phyloP scores from a whole-genome alignment of 2,113 vertebrate species.

The Hydropotes inermis region DNA sequence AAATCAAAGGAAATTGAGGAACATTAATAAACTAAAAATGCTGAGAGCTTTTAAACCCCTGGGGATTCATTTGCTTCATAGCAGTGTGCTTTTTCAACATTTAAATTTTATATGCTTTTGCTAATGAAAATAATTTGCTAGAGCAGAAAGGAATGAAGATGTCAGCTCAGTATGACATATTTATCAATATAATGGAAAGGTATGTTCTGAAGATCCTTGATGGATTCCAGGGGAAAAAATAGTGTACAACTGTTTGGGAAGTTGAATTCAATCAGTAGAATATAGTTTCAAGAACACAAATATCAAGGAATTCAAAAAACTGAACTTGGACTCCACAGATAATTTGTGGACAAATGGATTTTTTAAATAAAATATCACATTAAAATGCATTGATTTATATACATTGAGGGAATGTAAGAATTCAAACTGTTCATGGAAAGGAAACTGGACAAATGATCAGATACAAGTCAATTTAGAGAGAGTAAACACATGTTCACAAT shows the following conservation, averaged over 20 bases:
- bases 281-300: not conserved
- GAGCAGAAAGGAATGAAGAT: conserved; percentile 53
- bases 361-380: not conserved
- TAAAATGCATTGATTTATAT: not conserved
- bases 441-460: not conserved
- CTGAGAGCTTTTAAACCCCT: conserved; percentile 49
- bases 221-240: not conserved
- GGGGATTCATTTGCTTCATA: conserved; percentile 47
- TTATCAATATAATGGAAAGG: conserved; percentile 25
- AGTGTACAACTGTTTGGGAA: not conserved
- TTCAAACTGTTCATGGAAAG: not conserved
- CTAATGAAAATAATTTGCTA: conserved; percentile 60
- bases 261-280: not conserved
- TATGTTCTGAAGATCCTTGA: not conserved
- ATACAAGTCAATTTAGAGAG: not conserved
- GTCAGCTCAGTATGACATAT: conserved; percentile 41
- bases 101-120: conserved; percentile 20
- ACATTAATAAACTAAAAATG: conserved; percentile 41
- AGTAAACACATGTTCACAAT: conserved; percentile 9
- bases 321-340: not conserved
- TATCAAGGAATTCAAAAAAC: not conserved
- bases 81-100: conserved; percentile 47
- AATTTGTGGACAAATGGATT: not conserved
- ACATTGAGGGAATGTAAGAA: not conserved
- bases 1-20: conserved; percentile 59